Conservation (phyloP, 2,113 vertebrate species). For the Osmerus mordax region DNA sequence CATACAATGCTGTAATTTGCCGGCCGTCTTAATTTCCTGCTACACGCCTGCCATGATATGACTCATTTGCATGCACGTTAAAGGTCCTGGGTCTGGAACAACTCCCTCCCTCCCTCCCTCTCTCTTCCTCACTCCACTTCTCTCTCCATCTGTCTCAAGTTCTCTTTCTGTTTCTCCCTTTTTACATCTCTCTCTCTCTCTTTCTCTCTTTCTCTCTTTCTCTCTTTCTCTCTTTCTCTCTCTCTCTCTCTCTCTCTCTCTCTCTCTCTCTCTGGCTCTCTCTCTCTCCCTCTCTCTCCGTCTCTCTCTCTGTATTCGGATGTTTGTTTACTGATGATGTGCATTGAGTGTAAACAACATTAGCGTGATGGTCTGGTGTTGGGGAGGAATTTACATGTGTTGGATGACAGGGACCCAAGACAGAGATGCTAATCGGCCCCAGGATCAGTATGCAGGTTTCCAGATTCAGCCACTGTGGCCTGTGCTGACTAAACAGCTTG, state of each 20-base stretch:
- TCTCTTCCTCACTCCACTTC: background rate
- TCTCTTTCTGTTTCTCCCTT: too few relatives aligned
- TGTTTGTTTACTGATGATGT: constrained; percentile 62
- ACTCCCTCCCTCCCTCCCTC: background rate
- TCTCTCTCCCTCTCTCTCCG: too few relatives aligned
- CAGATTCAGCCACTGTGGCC: constrained; percentile 31
- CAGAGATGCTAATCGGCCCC: constrained; percentile 49
- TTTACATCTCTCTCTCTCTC: too few relatives aligned
- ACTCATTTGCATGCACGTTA: constrained; percentile 57
- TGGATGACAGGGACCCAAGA: constrained; percentile 46
- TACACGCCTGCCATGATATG: constrained; percentile 41
- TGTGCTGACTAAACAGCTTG: constrained; percentile 42
- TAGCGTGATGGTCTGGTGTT: constrained; percentile 48
- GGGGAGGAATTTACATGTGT: constrained; percentile 51
- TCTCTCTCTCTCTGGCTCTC: too few relatives aligned
- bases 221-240: too few relatives aligned
- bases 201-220: background rate
- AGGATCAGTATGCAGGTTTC: constrained; percentile 45
- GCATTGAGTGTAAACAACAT: constrained; percentile 61
- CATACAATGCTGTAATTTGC: constrained; percentile 53
- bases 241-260: background rate
- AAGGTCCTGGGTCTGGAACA: constrained; percentile 49
- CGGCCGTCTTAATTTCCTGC: constrained; percentile 63
- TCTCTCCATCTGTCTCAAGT: too few relatives aligned
- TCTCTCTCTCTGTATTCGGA: constrained; percentile 18